Evolutionary conservation across 2,888 invertebrate genomes (phyloP), one percentile per base, ranked within the genome.

Genomic region (Leucania comma): DNA sequence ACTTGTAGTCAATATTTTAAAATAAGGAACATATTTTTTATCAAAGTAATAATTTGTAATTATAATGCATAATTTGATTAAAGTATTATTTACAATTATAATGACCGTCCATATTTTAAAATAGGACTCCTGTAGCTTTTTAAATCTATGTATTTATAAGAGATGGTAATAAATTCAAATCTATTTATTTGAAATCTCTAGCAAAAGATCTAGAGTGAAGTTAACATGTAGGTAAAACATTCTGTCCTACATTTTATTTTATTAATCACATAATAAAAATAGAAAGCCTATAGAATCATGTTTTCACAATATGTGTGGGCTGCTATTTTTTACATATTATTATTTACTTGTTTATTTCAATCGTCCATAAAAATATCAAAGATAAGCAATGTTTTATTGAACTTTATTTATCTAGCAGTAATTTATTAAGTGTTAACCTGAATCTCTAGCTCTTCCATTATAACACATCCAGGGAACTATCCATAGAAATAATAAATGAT

Each of bases 381-480:
- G 46, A 29, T 35, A 32, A 46, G 26, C 29, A 64, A 64, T 46
- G 22, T 77, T 69, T 42, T 63, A 63, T 53, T 66, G 24, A 72
- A 75, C 12, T 65, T 51, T 35, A 51, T 8, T n/a, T 17, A 61
- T 26, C 2, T 42, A 65, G 6, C 35, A 51, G 26, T 48, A 24
- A 38, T 38, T 63, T 58, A 5, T 58, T 38, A 46, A 58, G 42
- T 35, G 2, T 53, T 68, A 68, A 64, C 26, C 67, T 81, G 62
- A 54, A 71, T 22, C 14, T 46, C 14, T 46, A 59, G 64, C 58
- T 79, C 83, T 85, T 81, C 79, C 81, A 87, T 57, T 54, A 51
- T 53, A 66, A n/a, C 60, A n/a, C 60, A 58, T 50, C 29, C 53
- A 72, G 9, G 17, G 8, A 59, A 42, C 51, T 57, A 61, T 62